A percentile compares a stretch with the other conserved stretches of the same genome.
phyloP scores from a whole-genome alignment of 2,888 invertebrate species.

The Geophilus truncorum region DNA sequence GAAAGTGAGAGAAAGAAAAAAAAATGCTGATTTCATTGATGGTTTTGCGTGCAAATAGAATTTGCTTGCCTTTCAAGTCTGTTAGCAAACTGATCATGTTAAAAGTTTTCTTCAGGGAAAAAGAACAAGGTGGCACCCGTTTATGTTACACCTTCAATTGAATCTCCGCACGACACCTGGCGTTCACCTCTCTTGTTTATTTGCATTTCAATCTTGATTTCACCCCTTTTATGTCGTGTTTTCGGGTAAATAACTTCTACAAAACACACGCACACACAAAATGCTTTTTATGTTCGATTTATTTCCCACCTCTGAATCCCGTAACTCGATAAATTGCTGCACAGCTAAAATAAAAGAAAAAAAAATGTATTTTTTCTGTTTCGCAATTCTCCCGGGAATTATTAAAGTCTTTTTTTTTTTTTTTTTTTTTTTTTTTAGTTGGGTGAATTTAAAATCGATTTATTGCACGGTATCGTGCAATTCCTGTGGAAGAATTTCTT shows the following conservation, averaged over 20 bases:
- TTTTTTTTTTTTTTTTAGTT: no score
- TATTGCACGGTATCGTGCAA: neutral
- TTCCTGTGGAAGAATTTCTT: neutral
- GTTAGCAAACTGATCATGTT: constrained; percentile 27
- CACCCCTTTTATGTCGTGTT: constrained; percentile 11
- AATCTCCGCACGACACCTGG: constrained; percentile 18
- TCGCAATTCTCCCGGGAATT: no score
- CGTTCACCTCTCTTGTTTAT: constrained; percentile 21
- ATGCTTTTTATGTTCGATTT: neutral
- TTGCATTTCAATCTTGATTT: constrained; percentile 24
- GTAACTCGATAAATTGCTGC: neutral
- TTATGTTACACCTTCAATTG: constrained; percentile 17
- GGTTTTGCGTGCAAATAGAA: constrained; percentile 27
- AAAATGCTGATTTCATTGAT: constrained; percentile 20
- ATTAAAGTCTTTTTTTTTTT: no score
- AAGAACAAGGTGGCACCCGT: constrained; percentile 16
- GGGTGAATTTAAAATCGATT: neutral
- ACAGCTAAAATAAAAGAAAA: neutral
- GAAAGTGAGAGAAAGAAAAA: neutral
- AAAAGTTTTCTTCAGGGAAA: constrained; percentile 11
- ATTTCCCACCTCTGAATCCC: neutral
- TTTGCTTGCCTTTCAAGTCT: constrained; percentile 27
- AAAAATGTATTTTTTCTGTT: no score
- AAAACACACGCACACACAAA: neutral
- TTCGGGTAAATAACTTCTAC: neutral